Percentiles rank a stretch among this genome's conserved stretches.
phyloP scores from a whole-genome alignment of 2,888 invertebrate genomes.

The Nymphalis c-album region DNA sequence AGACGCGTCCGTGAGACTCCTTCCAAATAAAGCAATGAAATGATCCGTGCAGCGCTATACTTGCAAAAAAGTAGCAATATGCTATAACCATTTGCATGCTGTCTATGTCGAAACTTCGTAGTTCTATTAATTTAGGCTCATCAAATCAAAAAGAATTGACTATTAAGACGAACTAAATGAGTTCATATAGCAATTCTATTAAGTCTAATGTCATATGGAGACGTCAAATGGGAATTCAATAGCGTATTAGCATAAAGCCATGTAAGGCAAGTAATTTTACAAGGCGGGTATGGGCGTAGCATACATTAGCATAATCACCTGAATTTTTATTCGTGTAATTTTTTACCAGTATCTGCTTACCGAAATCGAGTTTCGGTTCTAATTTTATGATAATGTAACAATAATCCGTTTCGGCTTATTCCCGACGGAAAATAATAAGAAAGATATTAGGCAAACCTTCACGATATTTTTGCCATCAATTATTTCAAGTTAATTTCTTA shows the following conservation, averaged over 20 bases:
- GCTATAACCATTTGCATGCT: background rate
- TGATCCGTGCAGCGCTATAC: too few species aligned
- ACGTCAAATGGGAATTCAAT: conserved; percentile 26
- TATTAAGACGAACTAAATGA: conserved; percentile 5
- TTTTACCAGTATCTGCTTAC: conserved; percentile 19
- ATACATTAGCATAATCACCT: conserved; percentile 29
- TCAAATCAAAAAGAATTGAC: conserved; percentile 7
- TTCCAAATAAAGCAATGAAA: too few species aligned
- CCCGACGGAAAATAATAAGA: background rate
- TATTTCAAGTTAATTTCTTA: too few species aligned
- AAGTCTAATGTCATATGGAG: conserved; percentile 20
- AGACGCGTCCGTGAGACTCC: too few species aligned
- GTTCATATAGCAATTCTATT: conserved; percentile 16
- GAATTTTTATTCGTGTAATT: conserved; percentile 24
- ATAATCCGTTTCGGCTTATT: background rate
- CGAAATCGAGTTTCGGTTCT: conserved; percentile 9
- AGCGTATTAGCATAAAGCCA: conserved; percentile 28
- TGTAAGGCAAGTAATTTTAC: conserved; percentile 23
- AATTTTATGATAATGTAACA: conserved; percentile 21
- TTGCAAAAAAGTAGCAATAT: background rate
- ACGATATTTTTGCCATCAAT: background rate
- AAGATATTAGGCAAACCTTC: background rate
- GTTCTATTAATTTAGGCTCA: background rate
- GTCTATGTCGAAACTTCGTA: background rate
- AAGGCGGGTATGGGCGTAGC: conserved; percentile 20